phyloP scores from a whole-genome alignment of 2,797 vertebrate genomes.

The Apogon talboti region DNA sequence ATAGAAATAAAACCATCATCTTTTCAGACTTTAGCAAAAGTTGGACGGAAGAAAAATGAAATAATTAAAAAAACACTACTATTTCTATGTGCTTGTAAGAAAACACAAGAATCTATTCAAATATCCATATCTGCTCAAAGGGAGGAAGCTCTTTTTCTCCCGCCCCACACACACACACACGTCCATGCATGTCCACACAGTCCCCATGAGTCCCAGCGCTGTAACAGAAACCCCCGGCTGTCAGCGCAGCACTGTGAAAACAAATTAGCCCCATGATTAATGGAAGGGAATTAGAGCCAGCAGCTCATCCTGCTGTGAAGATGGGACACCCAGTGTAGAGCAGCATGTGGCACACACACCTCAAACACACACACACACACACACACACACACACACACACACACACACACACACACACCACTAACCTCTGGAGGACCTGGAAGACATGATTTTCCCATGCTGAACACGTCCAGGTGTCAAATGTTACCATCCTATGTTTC shows the following conservation, averaged over 20 bases:
- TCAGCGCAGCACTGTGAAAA: conserved; percentile 80
- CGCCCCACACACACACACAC: conserved; percentile 4
- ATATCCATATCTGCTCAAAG: conserved; percentile 11
- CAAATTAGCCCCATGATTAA: conserved; percentile 85
- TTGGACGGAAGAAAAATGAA: too few species aligned
- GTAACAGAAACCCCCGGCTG: conserved; percentile 77
- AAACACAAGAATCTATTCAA: too few species aligned
- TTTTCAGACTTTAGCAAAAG: too few species aligned
- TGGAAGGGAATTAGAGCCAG: conserved; percentile 76
- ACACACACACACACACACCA: too few species aligned
- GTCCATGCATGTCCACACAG: conserved; percentile 23
- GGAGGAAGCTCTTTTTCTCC: conserved; percentile 1
- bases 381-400: neutral
- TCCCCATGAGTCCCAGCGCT: conserved; percentile 41
- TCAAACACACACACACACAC: neutral
- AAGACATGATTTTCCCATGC: too few species aligned
- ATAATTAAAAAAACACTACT: too few species aligned
- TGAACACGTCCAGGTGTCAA: too few species aligned
- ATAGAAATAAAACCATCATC: too few species aligned
- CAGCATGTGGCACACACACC: conserved; percentile 45
- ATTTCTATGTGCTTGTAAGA: too few species aligned
- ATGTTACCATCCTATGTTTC: too few species aligned
- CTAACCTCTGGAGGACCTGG: too few species aligned
- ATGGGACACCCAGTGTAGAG: conserved; percentile 62
- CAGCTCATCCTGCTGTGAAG: conserved; percentile 75